Percentiles rank a stretch among this genome's conserved stretches.
Conservation (phyloP, 2,888 invertebrate genomes). For the Lepidocyrtoides sp. region DNA sequence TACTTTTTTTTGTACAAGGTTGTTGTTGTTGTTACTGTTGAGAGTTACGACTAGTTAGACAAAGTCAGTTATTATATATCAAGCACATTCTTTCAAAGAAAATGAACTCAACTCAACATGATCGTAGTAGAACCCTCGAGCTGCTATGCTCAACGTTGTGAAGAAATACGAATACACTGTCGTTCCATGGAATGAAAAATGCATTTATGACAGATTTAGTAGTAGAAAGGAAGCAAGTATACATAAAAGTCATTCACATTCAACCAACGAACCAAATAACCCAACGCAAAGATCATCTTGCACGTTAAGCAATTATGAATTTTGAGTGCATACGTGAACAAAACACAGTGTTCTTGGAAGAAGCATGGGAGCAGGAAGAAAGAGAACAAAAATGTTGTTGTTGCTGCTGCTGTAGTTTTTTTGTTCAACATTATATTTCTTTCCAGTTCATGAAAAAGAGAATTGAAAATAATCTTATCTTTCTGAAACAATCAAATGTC, state of each 20-base stretch:
- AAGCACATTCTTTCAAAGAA: not conserved
- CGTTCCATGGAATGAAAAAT: not conserved
- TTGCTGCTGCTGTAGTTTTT: not conserved
- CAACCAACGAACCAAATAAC: not conserved
- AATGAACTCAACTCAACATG: not conserved
- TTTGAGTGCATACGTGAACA: slow-evolving; percentile 19
- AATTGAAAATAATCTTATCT: not conserved
- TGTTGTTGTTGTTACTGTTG: not conserved
- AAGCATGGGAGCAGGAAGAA: not conserved
- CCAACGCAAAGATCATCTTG: not conserved
- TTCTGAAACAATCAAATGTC: not conserved
- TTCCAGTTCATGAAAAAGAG: slow-evolving; percentile 5
- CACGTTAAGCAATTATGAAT: not conserved
- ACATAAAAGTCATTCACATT: not conserved
- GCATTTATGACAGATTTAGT: not conserved
- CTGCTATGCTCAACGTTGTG: not conserved
- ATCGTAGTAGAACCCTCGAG: not conserved
- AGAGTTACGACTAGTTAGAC: not conserved
- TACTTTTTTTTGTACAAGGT: not conserved
- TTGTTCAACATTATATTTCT: not conserved
- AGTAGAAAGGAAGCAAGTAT: not conserved
- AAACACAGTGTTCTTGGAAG: slow-evolving; percentile 16
- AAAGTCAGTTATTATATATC: not conserved
- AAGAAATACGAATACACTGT: not conserved
- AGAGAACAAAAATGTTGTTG: not conserved